Percentiles rank a stretch among this genome's conserved stretches.
Evolutionary conservation across 1,140 invertebrate species (phyloP).

Genomic region (Oryctes rhinoceros): DNA sequence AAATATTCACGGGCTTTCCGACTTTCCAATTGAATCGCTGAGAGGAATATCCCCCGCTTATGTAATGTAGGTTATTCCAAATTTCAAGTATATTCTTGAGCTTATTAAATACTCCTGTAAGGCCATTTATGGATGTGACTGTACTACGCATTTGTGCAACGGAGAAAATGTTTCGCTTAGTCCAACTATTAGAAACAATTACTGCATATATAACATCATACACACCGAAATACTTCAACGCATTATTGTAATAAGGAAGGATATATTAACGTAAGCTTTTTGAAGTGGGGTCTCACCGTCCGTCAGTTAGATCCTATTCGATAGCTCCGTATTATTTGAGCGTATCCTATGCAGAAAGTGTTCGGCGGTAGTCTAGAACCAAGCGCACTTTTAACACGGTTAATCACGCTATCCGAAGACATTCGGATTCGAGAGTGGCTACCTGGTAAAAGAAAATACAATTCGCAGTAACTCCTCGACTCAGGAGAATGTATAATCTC

Average conservation of each 20-base stretch:
- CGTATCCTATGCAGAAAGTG: conserved; percentile 13
- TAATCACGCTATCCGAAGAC: conserved; percentile 13
- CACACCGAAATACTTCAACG: conserved; percentile 28
- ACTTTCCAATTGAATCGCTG: no score
- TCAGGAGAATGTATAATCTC: conserved; percentile 13
- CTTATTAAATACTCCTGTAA: not conserved
- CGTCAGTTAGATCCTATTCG: not conserved
- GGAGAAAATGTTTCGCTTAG: conserved; percentile 1
- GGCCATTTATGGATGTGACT: not conserved
- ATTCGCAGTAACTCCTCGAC: not conserved
- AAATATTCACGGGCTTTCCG: no score
- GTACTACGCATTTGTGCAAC: not conserved
- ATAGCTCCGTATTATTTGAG: conserved; percentile 12
- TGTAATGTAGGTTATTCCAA: no score
- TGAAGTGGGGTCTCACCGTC: conserved; percentile 20
- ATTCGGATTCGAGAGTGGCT: conserved; percentile 2
- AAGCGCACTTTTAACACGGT: not conserved
- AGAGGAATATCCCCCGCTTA: no score
- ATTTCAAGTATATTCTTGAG: no score
- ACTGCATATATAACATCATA: conserved; percentile 20
- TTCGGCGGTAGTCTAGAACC: not conserved
- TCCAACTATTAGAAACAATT: conserved; percentile 20
- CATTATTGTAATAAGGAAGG: conserved; percentile 35
- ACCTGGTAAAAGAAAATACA: not conserved
- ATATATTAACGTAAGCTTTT: conserved; percentile 28